Conservation (phyloP, 2,888 invertebrate genomes). For the Cryptosula pallasiana region DNA sequence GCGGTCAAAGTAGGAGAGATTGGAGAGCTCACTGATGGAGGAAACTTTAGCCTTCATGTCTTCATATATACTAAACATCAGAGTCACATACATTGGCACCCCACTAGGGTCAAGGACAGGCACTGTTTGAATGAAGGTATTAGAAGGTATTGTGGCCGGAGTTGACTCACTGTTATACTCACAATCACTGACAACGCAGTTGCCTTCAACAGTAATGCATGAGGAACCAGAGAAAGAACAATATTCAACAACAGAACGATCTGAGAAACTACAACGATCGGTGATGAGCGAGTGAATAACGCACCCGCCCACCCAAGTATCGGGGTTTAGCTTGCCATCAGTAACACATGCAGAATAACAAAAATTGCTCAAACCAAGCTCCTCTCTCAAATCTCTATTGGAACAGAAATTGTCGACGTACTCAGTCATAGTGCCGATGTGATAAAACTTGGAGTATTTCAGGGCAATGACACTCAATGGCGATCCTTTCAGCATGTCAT, state of each 20-base stretch:
- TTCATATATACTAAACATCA: slow-evolving; percentile 42
- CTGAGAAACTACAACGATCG: slow-evolving; percentile 31
- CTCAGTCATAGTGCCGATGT: slow-evolving; percentile 55
- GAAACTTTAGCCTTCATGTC: slow-evolving; percentile 41
- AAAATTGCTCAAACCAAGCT: slow-evolving; percentile 38
- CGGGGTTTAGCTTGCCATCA: background rate
- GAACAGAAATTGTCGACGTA: slow-evolving; percentile 43
- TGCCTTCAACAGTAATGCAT: slow-evolving; percentile 38
- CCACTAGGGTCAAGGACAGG: slow-evolving; percentile 33
- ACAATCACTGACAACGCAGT: slow-evolving; percentile 52
- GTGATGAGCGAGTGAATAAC: slow-evolving; percentile 46
- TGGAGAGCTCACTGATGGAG: slow-evolving; percentile 27
- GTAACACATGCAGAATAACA: slow-evolving; percentile 32
- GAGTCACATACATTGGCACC: slow-evolving; percentile 38
- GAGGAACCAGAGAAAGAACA: slow-evolving; percentile 41
- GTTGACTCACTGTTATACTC: slow-evolving; percentile 27
- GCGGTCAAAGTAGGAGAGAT: slow-evolving; percentile 35
- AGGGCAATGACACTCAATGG: slow-evolving; percentile 47
- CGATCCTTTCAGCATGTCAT: slow-evolving; percentile 38
- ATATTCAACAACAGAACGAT: slow-evolving; percentile 47
- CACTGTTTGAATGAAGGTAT: slow-evolving; percentile 46
- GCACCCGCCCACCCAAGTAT: slow-evolving; percentile 34
- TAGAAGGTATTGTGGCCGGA: slow-evolving; percentile 32
- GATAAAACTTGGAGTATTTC: slow-evolving; percentile 53
- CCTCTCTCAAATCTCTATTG: slow-evolving; percentile 34